Evolutionary conservation across 2,888 invertebrate genomes (phyloP).

Genomic region (Parthenolecanium corni): DNA sequence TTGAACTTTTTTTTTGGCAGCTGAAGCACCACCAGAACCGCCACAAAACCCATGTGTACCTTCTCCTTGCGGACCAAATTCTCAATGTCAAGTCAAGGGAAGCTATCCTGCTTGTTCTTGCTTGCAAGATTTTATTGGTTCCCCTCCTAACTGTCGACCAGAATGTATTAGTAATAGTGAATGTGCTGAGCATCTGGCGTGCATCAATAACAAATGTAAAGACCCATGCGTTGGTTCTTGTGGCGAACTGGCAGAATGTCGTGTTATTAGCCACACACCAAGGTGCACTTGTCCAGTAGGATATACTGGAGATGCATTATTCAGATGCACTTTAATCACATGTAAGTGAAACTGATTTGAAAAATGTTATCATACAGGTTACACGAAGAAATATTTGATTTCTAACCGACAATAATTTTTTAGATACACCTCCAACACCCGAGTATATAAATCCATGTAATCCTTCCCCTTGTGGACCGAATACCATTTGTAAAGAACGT

Average conservation of each 20-base stretch:
- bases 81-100: constrained; percentile 41
- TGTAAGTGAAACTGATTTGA: neutral
- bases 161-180: constrained; percentile 68
- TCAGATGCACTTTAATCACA: constrained; percentile 34
- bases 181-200: constrained; percentile 57
- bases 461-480: constrained; percentile 66
- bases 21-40: constrained; percentile 29
- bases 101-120: constrained; percentile 40
- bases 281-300: constrained; percentile 54
- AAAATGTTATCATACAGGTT: too few species aligned
- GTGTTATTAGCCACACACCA: constrained; percentile 57
- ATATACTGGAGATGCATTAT: constrained; percentile 60
- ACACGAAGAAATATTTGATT: too few species aligned
- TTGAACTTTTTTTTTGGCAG: neutral
- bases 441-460: constrained; percentile 48
- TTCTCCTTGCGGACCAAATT: constrained; percentile 58
- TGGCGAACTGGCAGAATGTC: constrained; percentile 61
- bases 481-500: constrained; percentile 57
- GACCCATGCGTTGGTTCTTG: constrained; percentile 72
- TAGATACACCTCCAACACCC: constrained; percentile 6
- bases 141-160: constrained; percentile 59
- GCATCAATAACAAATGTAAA: constrained; percentile 58
- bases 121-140: constrained; percentile 50
- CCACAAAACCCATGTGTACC: constrained; percentile 49
- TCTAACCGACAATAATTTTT: neutral